Evolutionary conservation across 2,113 vertebrate genomes (phyloP).

Genomic region (Sterrhoptilus dennistouni): DNA sequence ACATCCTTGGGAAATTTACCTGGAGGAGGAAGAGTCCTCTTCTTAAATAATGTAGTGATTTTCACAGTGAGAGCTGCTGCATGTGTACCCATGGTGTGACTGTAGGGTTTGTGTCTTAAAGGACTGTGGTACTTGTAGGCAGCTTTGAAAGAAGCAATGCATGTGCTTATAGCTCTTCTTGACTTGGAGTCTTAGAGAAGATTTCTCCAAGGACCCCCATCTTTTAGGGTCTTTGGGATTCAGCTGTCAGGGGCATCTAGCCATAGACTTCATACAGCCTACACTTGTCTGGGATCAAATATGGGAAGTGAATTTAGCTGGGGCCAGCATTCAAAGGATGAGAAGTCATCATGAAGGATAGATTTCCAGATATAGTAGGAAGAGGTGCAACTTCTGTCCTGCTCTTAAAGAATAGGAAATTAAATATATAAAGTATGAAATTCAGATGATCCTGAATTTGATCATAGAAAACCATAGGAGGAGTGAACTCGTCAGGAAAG

Average conservation of each 20-base stretch:
- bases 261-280: not conserved
- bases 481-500: not conserved
- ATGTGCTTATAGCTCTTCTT: not conserved
- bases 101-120: not conserved
- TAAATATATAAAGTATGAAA: not conserved
- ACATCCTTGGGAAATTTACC: not conserved
- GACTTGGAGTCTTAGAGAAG: not conserved
- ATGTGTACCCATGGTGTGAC: not conserved
- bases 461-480: not conserved
- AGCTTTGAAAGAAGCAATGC: not conserved
- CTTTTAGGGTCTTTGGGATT: not conserved
- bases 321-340: not conserved
- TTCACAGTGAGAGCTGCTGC: not conserved
- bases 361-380: not conserved
- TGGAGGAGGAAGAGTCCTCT: not conserved
- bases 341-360: not conserved
- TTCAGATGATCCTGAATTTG: not conserved
- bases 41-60: not conserved
- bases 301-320: not conserved
- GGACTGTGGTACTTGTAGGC: not conserved
- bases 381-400: not conserved
- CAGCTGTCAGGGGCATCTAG: not conserved
- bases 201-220: not conserved
- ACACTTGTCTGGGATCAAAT: not conserved
- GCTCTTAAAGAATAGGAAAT: not conserved